Evolutionary conservation across 2,797 vertebrate species (phyloP), one percentile per base, ranked within the genome.

Genomic region (Thamnophis elegans): DNA sequence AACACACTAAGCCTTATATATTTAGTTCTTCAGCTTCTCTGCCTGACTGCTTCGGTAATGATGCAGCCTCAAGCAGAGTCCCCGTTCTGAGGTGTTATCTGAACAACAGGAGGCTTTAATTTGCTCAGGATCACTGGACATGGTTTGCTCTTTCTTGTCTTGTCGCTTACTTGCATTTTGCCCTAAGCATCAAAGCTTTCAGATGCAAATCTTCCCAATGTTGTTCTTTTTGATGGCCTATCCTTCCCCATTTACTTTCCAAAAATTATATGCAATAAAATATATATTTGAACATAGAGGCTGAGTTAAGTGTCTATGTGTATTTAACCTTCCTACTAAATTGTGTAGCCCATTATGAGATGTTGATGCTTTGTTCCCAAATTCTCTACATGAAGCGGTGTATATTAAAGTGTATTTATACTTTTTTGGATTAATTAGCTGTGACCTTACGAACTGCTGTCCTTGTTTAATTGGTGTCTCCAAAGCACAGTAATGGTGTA

Each of bases 401-500:
- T 97, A 97, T 97, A 98, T 98, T 98, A 95, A 97, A 97, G 92
- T 95, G 78, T 96, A 95, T 96, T 97, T 96, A 94, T 96, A 95
- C 93, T 97, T 92, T 96, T 96, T 97, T 97, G 96, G 98, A 98
- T 98, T 98, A 98, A 98, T 98, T 98, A 98, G 98, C 96, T 97
- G 91, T 98, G 98, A 98, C 98, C 98, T 98, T 98, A 98, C 97
- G 97, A 98, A 98, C 97, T 97, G 97, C 97, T 98, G 98, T 98
- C 97, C 97, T 98, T 98, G 97, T 98, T 98, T 98, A 98, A 98
- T 98, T 98, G 98, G 98, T 98, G 97, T 96, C 97, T 97, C 96
- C 95, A 97, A 98, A 98, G 97, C 97, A 95, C 96, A 97, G 96
- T 98, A 98, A 98, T 98, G 98, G 98, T 98, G 97, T 98, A 98